Evolutionary conservation across 2,113 vertebrate genomes (phyloP).

Genomic region (Cathartes aura): DNA sequence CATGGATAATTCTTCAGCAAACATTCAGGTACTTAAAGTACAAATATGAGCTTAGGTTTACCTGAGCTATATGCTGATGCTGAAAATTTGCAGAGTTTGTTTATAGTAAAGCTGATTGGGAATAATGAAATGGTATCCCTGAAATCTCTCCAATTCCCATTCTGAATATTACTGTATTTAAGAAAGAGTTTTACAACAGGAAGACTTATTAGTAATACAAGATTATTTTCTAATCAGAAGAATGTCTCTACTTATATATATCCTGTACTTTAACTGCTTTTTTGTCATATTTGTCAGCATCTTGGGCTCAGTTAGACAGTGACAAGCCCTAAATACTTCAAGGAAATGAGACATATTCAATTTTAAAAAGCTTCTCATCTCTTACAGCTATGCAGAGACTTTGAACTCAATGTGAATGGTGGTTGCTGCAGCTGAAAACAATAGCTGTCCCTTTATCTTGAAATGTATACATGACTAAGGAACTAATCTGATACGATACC

Average conservation of each 20-base stretch:
- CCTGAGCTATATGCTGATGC: not conserved
- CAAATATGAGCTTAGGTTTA: not conserved
- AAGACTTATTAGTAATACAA: conserved; percentile 20
- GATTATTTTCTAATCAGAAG: conserved; percentile 38
- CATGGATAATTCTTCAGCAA: not conserved
- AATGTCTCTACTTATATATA: conserved; percentile 3
- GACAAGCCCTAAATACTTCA: conserved; percentile 21
- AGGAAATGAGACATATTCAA: not conserved
- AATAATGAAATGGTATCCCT: conserved; percentile 4
- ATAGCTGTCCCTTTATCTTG: not conserved
- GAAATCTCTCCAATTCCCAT: conserved; percentile 3
- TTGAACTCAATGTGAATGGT: not conserved
- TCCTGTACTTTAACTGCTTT: conserved; percentile 21
- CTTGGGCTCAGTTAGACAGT: not conserved
- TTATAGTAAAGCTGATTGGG: conserved; percentile 31
- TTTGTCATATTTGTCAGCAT: not conserved
- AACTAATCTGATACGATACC: not conserved
- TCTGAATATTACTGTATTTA: conserved; percentile 7
- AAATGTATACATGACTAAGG: not conserved
- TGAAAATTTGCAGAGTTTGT: not conserved
- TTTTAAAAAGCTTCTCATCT: not conserved
- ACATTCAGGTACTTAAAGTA: not conserved
- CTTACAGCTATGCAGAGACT: not conserved
- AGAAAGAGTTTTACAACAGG: conserved; percentile 39
- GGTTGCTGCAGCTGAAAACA: not conserved